phyloP scores from a whole-genome alignment of 2,888 invertebrate genomes.

The Vannuccia rotundouncinata region DNA sequence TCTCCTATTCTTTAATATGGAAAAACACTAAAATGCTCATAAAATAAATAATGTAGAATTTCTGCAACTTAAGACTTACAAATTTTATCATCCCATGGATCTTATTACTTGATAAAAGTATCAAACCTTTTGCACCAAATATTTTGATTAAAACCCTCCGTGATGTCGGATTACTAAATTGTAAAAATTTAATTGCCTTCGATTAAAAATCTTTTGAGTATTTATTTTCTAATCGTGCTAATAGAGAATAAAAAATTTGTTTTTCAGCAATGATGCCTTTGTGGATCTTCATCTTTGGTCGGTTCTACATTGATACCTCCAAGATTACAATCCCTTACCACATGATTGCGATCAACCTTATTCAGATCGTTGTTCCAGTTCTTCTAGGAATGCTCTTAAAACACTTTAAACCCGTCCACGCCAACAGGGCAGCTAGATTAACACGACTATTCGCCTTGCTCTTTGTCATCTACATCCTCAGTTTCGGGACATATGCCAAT shows the following conservation, averaged over 20 bases:
- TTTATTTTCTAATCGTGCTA: too few species aligned
- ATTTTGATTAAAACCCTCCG: too few species aligned
- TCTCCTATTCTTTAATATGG: background rate
- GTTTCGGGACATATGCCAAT: constrained; percentile 51
- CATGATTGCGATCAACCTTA: constrained; percentile 48
- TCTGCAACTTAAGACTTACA: too few species aligned
- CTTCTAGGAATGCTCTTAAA: constrained; percentile 52
- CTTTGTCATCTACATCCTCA: constrained; percentile 48
- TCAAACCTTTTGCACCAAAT: too few species aligned
- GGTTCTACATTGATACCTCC: constrained; percentile 45
- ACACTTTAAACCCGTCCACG: constrained; percentile 42
- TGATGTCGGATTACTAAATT: too few species aligned
- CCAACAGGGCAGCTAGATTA: constrained; percentile 43
- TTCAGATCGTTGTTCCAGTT: constrained; percentile 51
- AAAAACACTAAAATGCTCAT: background rate
- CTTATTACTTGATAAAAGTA: too few species aligned
- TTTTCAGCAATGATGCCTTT: constrained; percentile 58
- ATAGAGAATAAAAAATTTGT: too few species aligned
- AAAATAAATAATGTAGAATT: background rate
- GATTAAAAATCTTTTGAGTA: too few species aligned
- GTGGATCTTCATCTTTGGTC: constrained; percentile 55
- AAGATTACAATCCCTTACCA: constrained; percentile 48
- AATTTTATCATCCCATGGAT: too few species aligned
- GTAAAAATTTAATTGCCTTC: too few species aligned
- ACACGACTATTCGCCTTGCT: constrained; percentile 51